These are phyloP conservation scores for Gymnocephalus cernua DNA, from an alignment of 2,113 vertebrate genomes.

Conservation along the genomic window DNA sequence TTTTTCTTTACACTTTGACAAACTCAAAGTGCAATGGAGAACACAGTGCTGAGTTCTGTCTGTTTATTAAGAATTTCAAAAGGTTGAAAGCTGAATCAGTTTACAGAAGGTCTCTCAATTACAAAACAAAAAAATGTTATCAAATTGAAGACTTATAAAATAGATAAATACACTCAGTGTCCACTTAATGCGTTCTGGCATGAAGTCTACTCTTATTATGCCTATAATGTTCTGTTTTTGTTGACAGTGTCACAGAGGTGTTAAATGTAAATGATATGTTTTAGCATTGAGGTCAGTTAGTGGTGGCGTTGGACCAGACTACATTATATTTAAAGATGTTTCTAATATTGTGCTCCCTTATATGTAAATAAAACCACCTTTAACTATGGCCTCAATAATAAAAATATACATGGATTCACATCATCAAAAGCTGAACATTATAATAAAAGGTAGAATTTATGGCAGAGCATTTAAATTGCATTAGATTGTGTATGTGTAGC, in stretches of 20 bases:
- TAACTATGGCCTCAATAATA: not conserved
- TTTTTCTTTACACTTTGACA: not conserved
- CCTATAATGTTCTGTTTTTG: not conserved
- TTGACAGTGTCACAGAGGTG: not conserved
- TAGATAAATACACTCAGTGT: constrained; percentile 2
- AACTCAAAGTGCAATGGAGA: not conserved
- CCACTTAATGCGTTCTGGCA: not conserved
- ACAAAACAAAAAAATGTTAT: not conserved
- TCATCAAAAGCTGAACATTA: not conserved
- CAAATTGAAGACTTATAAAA: not conserved
- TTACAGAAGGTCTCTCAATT: not conserved
- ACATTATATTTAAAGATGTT: not conserved
- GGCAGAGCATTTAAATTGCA: not conserved
- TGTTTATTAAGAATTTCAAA: not conserved
- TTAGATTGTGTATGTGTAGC: not conserved
- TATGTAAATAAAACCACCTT: not conserved
- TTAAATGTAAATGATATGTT: not conserved
- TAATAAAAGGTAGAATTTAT: not conserved
- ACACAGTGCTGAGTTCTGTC: not conserved
- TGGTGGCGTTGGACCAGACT: not conserved
- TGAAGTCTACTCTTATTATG: not conserved
- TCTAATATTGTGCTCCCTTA: not conserved
- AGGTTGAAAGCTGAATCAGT: not conserved
- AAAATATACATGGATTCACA: not conserved
- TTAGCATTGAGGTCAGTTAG: not conserved